These are phyloP conservation scores for Hyperoodon ampullatus DNA, from an alignment of 2,113 vertebrate species.

Conservation along the genomic window DNA sequence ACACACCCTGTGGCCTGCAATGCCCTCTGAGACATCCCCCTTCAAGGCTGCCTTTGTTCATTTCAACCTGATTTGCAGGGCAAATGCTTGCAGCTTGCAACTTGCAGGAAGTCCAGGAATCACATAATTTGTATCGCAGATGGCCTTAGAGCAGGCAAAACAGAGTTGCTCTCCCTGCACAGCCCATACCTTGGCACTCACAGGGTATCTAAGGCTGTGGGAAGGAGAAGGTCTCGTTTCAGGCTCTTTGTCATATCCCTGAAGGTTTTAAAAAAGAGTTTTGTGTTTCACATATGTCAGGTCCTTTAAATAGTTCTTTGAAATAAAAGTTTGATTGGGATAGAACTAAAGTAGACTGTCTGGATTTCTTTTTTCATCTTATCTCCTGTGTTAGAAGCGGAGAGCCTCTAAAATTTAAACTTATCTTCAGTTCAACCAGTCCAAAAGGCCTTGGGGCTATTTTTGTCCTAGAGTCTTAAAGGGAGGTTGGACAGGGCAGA, in stretches of 20 bases:
- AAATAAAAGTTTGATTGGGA: constrained; percentile 68
- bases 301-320: constrained; percentile 76
- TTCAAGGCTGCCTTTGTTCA: constrained; percentile 23
- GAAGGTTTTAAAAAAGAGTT: constrained; percentile 65
- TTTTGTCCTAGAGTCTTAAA: constrained; percentile 62
- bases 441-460: constrained; percentile 52
- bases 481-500: neutral
- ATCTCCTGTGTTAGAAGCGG: constrained; percentile 59
- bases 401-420: constrained; percentile 68
- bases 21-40: neutral
- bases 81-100: constrained; percentile 45
- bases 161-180: neutral
- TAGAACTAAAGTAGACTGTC: constrained; percentile 64
- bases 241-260: constrained; percentile 60
- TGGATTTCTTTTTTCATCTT: constrained; percentile 65
- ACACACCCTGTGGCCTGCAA: neutral
- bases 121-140: neutral
- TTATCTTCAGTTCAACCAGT: constrained; percentile 54
- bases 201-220: constrained; percentile 1
- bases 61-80: constrained; percentile 59
- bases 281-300: constrained; percentile 71
- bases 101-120: constrained; percentile 51
- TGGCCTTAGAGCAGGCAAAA: constrained; percentile 16
- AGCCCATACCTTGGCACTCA: neutral
- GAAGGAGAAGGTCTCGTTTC: constrained; percentile 55